Percentiles rank a stretch among this genome's conserved stretches.
Conservation (phyloP, 2,113 vertebrate species). For the Coptodon bakossiorum region DNA sequence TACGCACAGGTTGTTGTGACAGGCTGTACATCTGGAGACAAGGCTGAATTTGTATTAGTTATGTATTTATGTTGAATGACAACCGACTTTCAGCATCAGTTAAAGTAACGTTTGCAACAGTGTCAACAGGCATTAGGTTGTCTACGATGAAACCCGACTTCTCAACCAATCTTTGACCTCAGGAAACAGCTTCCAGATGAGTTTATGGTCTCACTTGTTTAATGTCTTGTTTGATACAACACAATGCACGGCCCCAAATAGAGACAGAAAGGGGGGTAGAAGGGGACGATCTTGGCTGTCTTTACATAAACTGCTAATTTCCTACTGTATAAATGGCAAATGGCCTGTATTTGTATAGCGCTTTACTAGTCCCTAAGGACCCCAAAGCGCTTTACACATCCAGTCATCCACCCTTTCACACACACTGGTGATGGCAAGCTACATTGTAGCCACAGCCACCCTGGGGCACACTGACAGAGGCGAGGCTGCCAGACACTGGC, state of each 20-base stretch:
- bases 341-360: too few relatives aligned
- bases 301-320: accelerated
- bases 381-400: too few relatives aligned
- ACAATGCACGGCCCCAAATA: background rate
- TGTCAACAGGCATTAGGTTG: accelerated
- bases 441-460: too few relatives aligned
- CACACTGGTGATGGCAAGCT: too few relatives aligned
- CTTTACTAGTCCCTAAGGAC: too few relatives aligned
- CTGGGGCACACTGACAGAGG: too few relatives aligned
- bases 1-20: background rate
- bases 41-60: background rate
- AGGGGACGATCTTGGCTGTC: background rate
- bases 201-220: background rate
- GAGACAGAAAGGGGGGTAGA: background rate
- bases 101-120: background rate
- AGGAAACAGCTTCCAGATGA: background rate
- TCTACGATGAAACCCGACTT: background rate
- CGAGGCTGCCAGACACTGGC: too few relatives aligned
- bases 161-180: background rate
- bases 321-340: background rate
- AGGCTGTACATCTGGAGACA: background rate
- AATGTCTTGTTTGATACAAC: background rate
- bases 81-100: accelerated
- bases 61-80: background rate
- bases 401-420: too few relatives aligned